Conservation (phyloP, 2,888 invertebrate genomes). For the Pseudococcus viburni region DNA sequence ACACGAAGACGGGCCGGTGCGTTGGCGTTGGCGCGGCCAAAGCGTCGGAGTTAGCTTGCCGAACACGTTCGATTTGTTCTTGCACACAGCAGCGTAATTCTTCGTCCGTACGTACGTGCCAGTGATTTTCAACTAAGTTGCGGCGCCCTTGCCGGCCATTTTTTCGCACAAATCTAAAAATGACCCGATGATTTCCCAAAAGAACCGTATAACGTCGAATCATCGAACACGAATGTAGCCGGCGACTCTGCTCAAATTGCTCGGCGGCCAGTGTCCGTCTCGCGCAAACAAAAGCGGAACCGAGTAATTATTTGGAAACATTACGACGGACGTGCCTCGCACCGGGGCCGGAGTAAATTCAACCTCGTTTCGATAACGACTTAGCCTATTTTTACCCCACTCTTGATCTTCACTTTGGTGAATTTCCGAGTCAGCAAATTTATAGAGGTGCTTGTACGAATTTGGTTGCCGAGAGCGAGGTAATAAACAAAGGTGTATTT, state of each 20-base stretch:
- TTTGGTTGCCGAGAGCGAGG: slow-evolving; percentile 31
- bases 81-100: slow-evolving; percentile 44
- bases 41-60: background rate
- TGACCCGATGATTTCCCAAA: slow-evolving; percentile 55
- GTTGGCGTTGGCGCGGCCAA: background rate
- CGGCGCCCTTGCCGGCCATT: slow-evolving; percentile 30
- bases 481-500: slow-evolving; percentile 36
- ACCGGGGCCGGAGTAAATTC: slow-evolving; percentile 1
- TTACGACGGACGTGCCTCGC: slow-evolving; percentile 47
- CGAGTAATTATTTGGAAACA: slow-evolving; percentile 51
- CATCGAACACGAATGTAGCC: slow-evolving; percentile 22
- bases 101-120: slow-evolving; percentile 35
- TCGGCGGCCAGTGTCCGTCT: slow-evolving; percentile 3
- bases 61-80: slow-evolving; percentile 50
- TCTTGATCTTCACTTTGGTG: background rate
- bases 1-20: background rate
- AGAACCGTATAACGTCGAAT: slow-evolving; percentile 50
- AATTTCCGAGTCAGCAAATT: slow-evolving; percentile 43
- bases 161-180: slow-evolving; percentile 55
- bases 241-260: slow-evolving; percentile 7
- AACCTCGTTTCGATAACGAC: slow-evolving; percentile 42
- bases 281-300: slow-evolving; percentile 20
- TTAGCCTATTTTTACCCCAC: background rate
- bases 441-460: slow-evolving; percentile 36
- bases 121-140: slow-evolving; percentile 42